Conservation (phyloP, 2,113 vertebrate genomes). For the Progne subis region DNA sequence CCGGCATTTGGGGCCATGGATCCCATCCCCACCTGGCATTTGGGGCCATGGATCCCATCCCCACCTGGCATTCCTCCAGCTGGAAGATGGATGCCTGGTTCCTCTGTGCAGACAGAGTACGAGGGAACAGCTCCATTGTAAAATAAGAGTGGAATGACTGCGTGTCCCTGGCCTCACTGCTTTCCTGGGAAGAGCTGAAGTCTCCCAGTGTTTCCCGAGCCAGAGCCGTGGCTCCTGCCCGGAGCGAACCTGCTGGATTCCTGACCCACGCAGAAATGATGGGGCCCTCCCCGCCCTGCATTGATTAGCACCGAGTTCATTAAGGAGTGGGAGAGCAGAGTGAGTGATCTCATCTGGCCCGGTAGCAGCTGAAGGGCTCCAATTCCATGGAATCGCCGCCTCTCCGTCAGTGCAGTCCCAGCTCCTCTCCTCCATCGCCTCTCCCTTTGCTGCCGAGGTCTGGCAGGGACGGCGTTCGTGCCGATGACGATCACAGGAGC, state of each 20-base stretch:
- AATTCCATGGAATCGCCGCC: neutral
- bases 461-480: no score
- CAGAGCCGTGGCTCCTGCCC: neutral
- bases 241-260: rapidly evolving
- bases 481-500: no score
- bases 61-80: neutral
- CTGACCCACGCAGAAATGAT: neutral
- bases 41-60: neutral
- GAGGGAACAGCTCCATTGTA: neutral
- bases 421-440: neutral
- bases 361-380: neutral
- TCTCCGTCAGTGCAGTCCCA: neutral
- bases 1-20: neutral
- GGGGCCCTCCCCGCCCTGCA: neutral
- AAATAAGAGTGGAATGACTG: neutral
- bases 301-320: neutral
- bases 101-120: rapidly evolving
- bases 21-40: neutral
- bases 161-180: rapidly evolving
- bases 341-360: neutral
- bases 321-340: neutral
- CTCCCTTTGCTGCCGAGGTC: neutral
- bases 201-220: neutral
- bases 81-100: no score
- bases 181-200: neutral